Evolutionary conservation across 2,797 vertebrate species (phyloP).

Genomic region (Ficedula albicollis): DNA sequence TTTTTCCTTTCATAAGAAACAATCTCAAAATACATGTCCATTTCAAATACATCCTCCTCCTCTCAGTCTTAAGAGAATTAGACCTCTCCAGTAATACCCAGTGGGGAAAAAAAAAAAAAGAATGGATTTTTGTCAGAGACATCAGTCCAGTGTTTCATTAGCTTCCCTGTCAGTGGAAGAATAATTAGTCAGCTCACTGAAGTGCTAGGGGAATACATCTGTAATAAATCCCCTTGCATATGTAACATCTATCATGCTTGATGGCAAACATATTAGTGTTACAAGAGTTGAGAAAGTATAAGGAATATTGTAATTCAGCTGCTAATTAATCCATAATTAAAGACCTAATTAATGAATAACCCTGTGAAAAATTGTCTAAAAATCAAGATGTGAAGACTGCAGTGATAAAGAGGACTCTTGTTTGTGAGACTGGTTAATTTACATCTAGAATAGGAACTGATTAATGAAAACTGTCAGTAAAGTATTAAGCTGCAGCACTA

Average conservation of each 20-base stretch:
- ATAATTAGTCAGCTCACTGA: conserved; percentile 35
- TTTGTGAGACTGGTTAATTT: conserved; percentile 30
- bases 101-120: background rate
- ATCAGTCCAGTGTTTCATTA: conserved; percentile 12
- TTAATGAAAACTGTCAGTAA: conserved; percentile 39
- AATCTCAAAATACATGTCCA: background rate
- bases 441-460: background rate
- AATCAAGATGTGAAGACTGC: conserved; percentile 21
- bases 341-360: conserved; percentile 64
- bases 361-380: conserved; percentile 42
- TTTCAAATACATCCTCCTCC: background rate
- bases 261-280: conserved; percentile 50
- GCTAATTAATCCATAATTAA: conserved; percentile 66
- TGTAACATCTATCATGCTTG: conserved; percentile 55
- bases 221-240: conserved; percentile 37
- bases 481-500: background rate
- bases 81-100: background rate
- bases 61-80: background rate
- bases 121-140: background rate
- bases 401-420: conserved; percentile 19
- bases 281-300: conserved; percentile 36
- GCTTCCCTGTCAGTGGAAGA: conserved; percentile 13
- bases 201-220: conserved; percentile 32
- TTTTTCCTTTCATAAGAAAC: background rate
- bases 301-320: conserved; percentile 37